Evolutionary conservation across 2,797 vertebrate genomes (phyloP), one percentile per base, ranked within the genome.

Genomic region (Calcarius lapponicus): DNA sequence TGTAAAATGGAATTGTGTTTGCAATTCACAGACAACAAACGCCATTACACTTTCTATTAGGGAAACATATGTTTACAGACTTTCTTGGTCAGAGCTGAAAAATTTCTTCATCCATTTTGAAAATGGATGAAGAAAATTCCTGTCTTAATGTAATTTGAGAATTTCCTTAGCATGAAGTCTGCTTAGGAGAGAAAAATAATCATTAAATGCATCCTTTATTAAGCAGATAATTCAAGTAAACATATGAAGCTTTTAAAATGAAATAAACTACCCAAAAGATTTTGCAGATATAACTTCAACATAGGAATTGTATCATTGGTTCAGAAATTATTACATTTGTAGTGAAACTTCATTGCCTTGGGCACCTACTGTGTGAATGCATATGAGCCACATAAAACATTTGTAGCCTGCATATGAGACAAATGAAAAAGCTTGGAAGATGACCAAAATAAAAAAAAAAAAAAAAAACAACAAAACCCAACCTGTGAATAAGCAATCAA

Each of bases 271-370:
- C 48, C 50, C 72, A 20, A 66, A 95, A 90, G 47, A 92, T 90
- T 93, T 92, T 86, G 47, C 38, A 86, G 58, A 66, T 81, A n/a
- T 87, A 92, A 51, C 32, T 92, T 86, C 51, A 93, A 29, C 10
- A 9, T 22, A 80, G 54, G 81, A 96, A 90, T 70, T 48, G 54
- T 42, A 29, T 9, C 5, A 28, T 50, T 93, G 64, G 58, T 92
- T 80, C 73, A 91, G 89, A 95, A 91, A 71, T 80, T 62, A 90
- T 57, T 90, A 51, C 51, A 95, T 93, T 85, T 95, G 24, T 36
- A 40, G 70, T 50, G 74, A 86, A 86, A 67, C 67, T 94, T 86
- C 61, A 57, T 65, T 86, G 78, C 72, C 42, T 76, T 74, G 57
- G 60, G 56, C 78, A 60, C 22, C 16, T 73, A 80, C 62, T 87